A percentile compares a stretch with the other conserved stretches of the same genome.
Conservation (phyloP, 2,113 vertebrate species). For the Oreochromis aureus region DNA sequence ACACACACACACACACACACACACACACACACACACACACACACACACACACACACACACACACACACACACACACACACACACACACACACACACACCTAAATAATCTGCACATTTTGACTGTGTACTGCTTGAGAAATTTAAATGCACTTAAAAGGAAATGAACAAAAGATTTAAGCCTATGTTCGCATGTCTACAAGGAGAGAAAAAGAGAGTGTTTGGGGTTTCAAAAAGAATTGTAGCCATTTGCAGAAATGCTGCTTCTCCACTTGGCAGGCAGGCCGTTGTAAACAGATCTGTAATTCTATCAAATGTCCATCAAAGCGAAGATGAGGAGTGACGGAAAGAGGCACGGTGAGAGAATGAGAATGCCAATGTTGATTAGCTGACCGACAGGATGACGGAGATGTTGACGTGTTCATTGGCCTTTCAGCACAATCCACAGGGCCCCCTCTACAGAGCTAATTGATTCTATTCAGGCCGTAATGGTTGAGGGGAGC, state of each 20-base stretch:
- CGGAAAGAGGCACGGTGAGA: conserved; percentile 21
- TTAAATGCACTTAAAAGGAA: not conserved
- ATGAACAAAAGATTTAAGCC: not conserved
- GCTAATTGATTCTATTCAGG: conserved; percentile 71
- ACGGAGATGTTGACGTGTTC: conserved; percentile 32
- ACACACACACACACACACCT: not conserved
- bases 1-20: fast-evolving
- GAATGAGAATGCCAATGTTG: conserved; percentile 65
- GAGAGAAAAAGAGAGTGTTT: not conserved
- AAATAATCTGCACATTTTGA: not conserved
- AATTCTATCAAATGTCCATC: conserved; percentile 69
- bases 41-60: not conserved
- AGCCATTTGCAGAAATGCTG: not conserved
- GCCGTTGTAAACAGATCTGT: conserved; percentile 51
- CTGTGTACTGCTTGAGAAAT: not conserved
- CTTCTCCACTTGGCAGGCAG: not conserved
- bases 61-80: too few relatives aligned
- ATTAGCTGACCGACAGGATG: conserved; percentile 51
- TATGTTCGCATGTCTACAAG: not conserved
- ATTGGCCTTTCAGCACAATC: conserved; percentile 50
- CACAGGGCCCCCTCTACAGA: conserved; percentile 29
- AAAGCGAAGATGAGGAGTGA: conserved; percentile 63
- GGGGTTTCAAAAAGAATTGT: not conserved
- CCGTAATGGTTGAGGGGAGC: conserved; percentile 49
- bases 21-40: not conserved